Conservation (phyloP, 2,797 vertebrate species). For the Leptoclinus maculatus region DNA sequence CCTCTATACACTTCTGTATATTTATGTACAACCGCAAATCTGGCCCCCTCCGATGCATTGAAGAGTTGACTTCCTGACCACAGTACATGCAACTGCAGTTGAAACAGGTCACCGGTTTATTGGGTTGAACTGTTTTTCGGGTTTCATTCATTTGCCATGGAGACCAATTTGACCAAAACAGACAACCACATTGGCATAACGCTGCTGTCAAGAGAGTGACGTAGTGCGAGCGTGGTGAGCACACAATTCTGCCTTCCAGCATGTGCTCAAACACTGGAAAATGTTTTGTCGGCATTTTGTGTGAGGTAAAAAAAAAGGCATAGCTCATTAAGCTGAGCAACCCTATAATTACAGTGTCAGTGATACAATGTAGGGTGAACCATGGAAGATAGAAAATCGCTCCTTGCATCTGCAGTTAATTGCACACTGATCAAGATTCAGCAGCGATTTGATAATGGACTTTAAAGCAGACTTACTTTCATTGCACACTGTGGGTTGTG, state of each 20-base stretch:
- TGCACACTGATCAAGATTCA: conserved; percentile 12
- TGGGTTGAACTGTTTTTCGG: conserved; percentile 70
- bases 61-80: conserved; percentile 24
- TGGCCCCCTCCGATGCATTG: not conserved
- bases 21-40: conserved; percentile 20
- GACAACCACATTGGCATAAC: conserved; percentile 68
- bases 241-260: conserved; percentile 67
- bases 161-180: conserved; percentile 74
- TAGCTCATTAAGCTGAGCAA: conserved; percentile 55
- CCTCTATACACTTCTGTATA: not conserved
- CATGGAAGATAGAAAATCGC: conserved; percentile 37
- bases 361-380: conserved; percentile 57
- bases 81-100: conserved; percentile 48
- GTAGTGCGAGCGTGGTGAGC: conserved; percentile 65
- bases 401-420: conserved; percentile 41
- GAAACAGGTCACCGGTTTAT: conserved; percentile 69
- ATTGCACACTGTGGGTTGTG: conserved; percentile 9
- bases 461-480: not conserved
- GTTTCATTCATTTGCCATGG: conserved; percentile 76
- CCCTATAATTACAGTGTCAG: conserved; percentile 66
- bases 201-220: conserved; percentile 62
- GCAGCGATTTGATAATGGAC: conserved; percentile 18
- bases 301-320: conserved; percentile 27
- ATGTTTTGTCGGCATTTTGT: conserved; percentile 73
- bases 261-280: conserved; percentile 72